Base-by-base conservation (phyloP, 1,140 invertebrate species). In the Ceratina japonica region DNA sequence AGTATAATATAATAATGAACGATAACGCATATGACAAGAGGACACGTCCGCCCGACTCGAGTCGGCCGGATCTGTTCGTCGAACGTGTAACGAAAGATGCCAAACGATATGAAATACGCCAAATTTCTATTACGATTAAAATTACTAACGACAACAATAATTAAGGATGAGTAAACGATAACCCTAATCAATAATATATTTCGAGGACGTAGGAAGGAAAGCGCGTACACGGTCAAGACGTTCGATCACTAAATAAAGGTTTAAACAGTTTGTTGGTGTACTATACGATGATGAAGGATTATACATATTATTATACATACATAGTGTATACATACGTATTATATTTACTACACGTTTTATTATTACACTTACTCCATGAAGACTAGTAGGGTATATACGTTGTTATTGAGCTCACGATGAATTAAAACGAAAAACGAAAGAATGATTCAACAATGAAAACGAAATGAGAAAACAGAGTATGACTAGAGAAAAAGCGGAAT, bases 301-400 rank as follows among this genome's bases (percentile, higher is more conserved):
- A 65, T 80, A 68, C 62, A 75, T 78, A 54, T 69, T 63, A 80
- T 74, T 78, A 81, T 65, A 72, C 24, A 76, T 72, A 62, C 70
- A 54, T 75, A 54, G 22, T 68, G 59, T 54, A 63, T 20, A 69
- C 27, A 80, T 49, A 69, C 63, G 61, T 79, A 76, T 82, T 73
- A 81, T 78, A 87, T 88, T 88, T 86, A 85, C 63, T 84, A 82
- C 73, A 72, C 80, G 76, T 87, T 87, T 87, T 86, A 87, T 83
- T 87, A 87, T 87, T 78, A 78, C 65, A 83, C 37, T 24, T 73
- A 80, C 10, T 63, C 68, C 58, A 77, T 65, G 66, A 79, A 84
- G 75, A 78, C 61, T 80, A 80, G 63, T 75, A 61, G 68, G 44
- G 61, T 69, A 65, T 63, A 68, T 66, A 79, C 54, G 71, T 82